A percentile compares a stretch with the other conserved stretches of the same genome.
Evolutionary conservation across 2,113 vertebrate species (phyloP).

Genomic region (Neomonachus schauinslandi): DNA sequence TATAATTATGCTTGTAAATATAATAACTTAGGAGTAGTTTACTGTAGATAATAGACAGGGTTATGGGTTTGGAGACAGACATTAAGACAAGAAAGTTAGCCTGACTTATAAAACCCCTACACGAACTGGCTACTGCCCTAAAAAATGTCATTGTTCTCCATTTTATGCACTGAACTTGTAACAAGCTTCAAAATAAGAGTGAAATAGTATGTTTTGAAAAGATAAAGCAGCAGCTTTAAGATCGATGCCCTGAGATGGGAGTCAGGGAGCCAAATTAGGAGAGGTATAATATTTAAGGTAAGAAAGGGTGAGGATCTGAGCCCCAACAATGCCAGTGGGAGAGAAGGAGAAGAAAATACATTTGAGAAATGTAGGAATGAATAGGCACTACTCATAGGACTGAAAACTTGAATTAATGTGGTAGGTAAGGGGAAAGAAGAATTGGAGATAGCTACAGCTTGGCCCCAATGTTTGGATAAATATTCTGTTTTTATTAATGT

Average conservation of each 20-base stretch:
- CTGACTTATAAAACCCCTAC: not conserved
- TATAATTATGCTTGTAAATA: not conserved
- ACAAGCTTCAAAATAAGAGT: not conserved
- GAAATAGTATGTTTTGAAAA: not conserved
- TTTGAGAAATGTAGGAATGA: not conserved
- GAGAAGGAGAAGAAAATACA: not conserved
- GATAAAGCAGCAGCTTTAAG: not conserved
- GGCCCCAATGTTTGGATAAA: not conserved
- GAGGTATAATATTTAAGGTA: not conserved
- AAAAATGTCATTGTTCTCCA: not conserved
- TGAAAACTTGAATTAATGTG: not conserved
- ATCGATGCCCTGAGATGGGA: not conserved
- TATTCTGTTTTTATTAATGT: not conserved
- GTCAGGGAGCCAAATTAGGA: not conserved
- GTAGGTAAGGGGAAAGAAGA: not conserved
- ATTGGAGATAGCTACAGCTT: not conserved
- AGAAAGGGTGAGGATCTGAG: not conserved
- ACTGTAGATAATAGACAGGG: not conserved
- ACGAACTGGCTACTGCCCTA: not conserved
- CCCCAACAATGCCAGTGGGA: not conserved
- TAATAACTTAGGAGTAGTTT: not conserved
- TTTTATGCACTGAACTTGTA: not conserved
- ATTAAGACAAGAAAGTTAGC: not conserved
- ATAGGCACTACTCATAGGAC: not conserved
- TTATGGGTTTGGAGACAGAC: not conserved